Evolutionary conservation across 2,888 invertebrate genomes (phyloP).

Genomic region (Pseudoips prasinana): DNA sequence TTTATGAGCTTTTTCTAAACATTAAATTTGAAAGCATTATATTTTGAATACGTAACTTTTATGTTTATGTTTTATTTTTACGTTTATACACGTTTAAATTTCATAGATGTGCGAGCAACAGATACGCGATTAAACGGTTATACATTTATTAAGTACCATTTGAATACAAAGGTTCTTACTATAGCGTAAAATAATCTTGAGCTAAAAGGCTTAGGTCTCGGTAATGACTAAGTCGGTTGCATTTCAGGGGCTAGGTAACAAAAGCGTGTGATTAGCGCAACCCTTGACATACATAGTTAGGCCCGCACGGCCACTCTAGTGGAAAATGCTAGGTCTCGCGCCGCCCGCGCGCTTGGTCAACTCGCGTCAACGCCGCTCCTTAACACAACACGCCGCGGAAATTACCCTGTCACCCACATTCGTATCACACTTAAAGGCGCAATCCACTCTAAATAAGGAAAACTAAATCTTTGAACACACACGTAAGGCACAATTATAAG

Average conservation of each 20-base stretch:
- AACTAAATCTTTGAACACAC: too few species aligned
- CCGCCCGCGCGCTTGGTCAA: conserved; percentile 44
- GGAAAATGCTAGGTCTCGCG: conserved; percentile 73
- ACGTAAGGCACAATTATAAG: too few species aligned
- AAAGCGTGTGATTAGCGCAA: conserved; percentile 70
- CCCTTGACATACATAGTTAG: conserved; percentile 76
- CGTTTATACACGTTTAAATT: too few species aligned
- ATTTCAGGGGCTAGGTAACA: conserved; percentile 69
- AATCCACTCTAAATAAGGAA: conserved; percentile 7
- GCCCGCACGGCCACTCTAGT: conserved; percentile 68
- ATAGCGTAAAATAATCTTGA: conserved; percentile 5
- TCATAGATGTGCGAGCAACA: too few species aligned
- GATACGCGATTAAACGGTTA: too few species aligned
- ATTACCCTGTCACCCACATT: conserved; percentile 34
- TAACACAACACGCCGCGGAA: conserved; percentile 36
- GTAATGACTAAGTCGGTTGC: conserved; percentile 39
- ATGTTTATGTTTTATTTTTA: not conserved
- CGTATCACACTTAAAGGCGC: conserved; percentile 6
- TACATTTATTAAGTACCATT: too few species aligned
- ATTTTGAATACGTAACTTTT: not conserved
- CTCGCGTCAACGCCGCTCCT: conserved; percentile 34
- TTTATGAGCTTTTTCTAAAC: too few species aligned
- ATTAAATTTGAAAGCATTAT: too few species aligned
- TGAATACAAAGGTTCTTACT: conserved; percentile 8
- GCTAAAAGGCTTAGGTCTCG: conserved; percentile 34